phyloP scores from a whole-genome alignment of 2,797 vertebrate genomes.

The Enteromius afrohamiltoni region DNA sequence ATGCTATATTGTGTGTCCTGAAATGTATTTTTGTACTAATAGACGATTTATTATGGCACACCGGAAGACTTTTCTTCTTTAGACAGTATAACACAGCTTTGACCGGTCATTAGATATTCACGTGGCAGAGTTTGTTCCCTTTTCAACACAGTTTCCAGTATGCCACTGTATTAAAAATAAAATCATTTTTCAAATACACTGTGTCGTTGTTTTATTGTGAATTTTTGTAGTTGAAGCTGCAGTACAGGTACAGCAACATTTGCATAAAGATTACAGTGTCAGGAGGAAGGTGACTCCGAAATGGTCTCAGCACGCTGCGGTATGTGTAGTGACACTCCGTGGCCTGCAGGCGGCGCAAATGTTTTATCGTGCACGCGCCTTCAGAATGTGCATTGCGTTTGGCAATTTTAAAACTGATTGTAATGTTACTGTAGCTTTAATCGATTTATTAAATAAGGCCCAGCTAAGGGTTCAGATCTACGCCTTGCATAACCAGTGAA shows the following conservation, averaged over 20 bases:
- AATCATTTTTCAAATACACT: slow-evolving; percentile 94
- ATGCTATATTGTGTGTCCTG: slow-evolving; percentile 96
- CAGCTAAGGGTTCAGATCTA: background rate
- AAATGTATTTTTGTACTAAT: slow-evolving; percentile 99
- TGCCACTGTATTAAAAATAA: slow-evolving; percentile 94
- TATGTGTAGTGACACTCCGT: background rate
- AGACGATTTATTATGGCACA: slow-evolving; percentile 98
- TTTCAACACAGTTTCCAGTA: slow-evolving; percentile 96
- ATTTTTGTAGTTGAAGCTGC: background rate
- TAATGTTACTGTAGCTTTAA: background rate
- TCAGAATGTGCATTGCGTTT: background rate
- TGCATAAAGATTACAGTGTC: background rate
- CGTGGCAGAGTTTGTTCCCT: slow-evolving; percentile 85
- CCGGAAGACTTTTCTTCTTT: slow-evolving; percentile 85
- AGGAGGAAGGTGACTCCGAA: slow-evolving; percentile 25
- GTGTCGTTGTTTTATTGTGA: slow-evolving; percentile 9
- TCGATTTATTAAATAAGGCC: background rate
- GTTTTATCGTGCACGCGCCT: background rate
- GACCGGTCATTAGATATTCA: slow-evolving; percentile 92
- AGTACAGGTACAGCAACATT: background rate
- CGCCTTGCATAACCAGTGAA: background rate
- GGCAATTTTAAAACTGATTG: background rate
- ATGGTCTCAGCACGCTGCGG: slow-evolving; percentile 14
- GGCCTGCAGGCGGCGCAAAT: slow-evolving; percentile 24
- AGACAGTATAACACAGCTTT: slow-evolving; percentile 94